phyloP scores from a whole-genome alignment of 2,888 invertebrate genomes.

The Catocala fraxini region DNA sequence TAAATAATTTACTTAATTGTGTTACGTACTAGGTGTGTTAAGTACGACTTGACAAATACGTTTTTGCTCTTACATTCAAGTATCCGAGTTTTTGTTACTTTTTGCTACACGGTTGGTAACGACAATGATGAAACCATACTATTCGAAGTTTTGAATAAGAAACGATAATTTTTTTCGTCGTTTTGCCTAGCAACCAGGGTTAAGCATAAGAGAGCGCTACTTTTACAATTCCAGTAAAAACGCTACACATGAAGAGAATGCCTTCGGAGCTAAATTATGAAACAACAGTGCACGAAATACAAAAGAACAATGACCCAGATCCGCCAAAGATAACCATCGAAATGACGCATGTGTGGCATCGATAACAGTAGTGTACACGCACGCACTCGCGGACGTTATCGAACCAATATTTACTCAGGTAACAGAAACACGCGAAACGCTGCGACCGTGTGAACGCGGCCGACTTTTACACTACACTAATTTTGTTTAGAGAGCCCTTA shows the following conservation, averaged over 20 bases:
- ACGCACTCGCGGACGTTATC: conserved; percentile 79
- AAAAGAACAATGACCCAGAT: conserved; percentile 87
- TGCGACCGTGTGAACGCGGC: conserved; percentile 72
- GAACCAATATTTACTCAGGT: conserved; percentile 81
- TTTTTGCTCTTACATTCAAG: conserved; percentile 54
- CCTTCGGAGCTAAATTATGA: conserved; percentile 60
- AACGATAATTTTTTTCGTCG: conserved; percentile 24
- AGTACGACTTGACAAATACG: conserved; percentile 47
- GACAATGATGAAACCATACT: conserved; percentile 38
- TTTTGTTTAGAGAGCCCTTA: conserved; percentile 70
- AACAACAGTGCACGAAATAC: conserved; percentile 67
- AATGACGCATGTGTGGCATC: conserved; percentile 85
- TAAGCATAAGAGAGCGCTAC: conserved; percentile 7
- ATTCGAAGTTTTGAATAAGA: conserved; percentile 40
- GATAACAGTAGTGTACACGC: conserved; percentile 83
- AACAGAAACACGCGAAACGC: conserved; percentile 77
- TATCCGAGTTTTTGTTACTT: conserved; percentile 58
- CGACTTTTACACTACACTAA: conserved; percentile 58
- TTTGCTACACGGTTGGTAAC: conserved; percentile 42
- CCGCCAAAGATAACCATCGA: conserved; percentile 83
- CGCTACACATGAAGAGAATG: conserved; percentile 40
- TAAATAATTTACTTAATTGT: conserved; percentile 42
- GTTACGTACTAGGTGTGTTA: conserved; percentile 42
- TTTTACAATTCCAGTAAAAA: conserved; percentile 21
- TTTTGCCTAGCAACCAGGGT: conserved; percentile 30